A percentile compares a stretch with the other conserved stretches of the same genome.
phyloP scores from a whole-genome alignment of 2,113 vertebrate genomes.

The Ramphastos sulfuratus region DNA sequence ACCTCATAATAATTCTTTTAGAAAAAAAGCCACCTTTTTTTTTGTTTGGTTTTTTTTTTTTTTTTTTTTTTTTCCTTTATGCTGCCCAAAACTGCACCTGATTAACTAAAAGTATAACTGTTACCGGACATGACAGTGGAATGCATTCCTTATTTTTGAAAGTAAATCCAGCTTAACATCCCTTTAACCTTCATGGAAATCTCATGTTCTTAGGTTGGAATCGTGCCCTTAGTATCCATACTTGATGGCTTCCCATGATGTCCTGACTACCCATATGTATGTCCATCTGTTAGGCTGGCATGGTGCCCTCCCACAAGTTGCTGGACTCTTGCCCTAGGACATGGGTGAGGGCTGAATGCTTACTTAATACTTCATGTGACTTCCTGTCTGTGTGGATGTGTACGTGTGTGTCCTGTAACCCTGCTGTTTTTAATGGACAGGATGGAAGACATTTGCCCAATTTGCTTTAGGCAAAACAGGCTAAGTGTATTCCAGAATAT shows the following conservation, averaged over 20 bases:
- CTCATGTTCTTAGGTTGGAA: constrained; percentile 70
- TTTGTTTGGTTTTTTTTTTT: too few species aligned
- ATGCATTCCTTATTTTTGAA: constrained; percentile 63
- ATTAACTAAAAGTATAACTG: constrained; percentile 22
- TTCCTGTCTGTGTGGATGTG: not conserved
- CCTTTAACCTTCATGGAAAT: constrained; percentile 71
- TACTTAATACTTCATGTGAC: constrained; percentile 39
- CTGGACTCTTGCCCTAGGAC: constrained; percentile 28
- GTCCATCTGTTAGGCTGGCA: constrained; percentile 60
- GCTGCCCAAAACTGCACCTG: not conserved
- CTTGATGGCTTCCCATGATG: constrained; percentile 64
- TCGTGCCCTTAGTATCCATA: constrained; percentile 62
- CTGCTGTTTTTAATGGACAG: not conserved
- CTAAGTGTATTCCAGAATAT: not conserved
- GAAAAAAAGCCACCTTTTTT: not conserved
- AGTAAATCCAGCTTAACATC: constrained; percentile 64
- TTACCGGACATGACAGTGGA: not conserved
- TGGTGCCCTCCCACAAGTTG: constrained; percentile 37
- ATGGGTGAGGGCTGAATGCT: not conserved
- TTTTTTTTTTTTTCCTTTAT: not conserved
- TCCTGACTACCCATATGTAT: constrained; percentile 51
- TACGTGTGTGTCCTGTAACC: not conserved
- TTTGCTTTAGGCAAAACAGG: not conserved
- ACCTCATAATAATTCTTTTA: not conserved
- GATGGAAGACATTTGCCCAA: not conserved